Evolutionary conservation across 1,140 invertebrate genomes (phyloP).

Genomic region (Heliconius melpomene): DNA sequence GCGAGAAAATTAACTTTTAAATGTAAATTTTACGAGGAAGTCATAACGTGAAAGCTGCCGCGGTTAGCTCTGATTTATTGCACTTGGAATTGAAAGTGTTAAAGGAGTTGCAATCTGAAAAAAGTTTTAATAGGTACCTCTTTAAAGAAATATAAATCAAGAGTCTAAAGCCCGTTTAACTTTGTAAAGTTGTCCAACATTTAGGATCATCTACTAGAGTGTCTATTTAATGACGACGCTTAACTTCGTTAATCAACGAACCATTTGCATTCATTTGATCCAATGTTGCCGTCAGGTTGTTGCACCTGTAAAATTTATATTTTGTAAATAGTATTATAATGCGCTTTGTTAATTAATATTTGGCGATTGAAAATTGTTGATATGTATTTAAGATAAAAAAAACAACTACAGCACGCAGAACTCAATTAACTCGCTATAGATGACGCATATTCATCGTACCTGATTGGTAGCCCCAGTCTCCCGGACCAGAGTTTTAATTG

Average conservation of each 20-base stretch:
- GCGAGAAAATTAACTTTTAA: conserved; percentile 78
- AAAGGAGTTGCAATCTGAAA: conserved; percentile 78
- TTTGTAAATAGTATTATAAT: not conserved
- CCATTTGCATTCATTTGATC: conserved; percentile 56
- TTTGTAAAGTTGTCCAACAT: conserved; percentile 69
- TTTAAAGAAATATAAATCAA: conserved; percentile 79
- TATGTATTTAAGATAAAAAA: too few species aligned
- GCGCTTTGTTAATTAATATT: not conserved
- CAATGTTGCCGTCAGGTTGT: conserved; percentile 19
- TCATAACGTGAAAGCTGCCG: conserved; percentile 78
- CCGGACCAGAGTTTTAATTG: too few species aligned
- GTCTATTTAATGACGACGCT: conserved; percentile 67
- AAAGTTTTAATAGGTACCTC: conserved; percentile 79
- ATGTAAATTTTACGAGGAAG: conserved; percentile 80
- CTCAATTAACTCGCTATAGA: too few species aligned
- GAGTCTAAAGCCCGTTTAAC: conserved; percentile 63
- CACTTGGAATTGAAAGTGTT: conserved; percentile 78
- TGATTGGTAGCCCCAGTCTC: too few species aligned
- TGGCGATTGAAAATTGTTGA: not conserved
- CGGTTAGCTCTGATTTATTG: conserved; percentile 78
- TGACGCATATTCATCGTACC: too few species aligned
- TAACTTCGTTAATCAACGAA: conserved; percentile 67
- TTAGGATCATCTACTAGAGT: conserved; percentile 67
- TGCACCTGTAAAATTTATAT: not conserved
- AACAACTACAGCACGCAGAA: too few species aligned